Base-by-base conservation (phyloP, 2,888 invertebrate genomes). In the Terebella lapidaria region DNA sequence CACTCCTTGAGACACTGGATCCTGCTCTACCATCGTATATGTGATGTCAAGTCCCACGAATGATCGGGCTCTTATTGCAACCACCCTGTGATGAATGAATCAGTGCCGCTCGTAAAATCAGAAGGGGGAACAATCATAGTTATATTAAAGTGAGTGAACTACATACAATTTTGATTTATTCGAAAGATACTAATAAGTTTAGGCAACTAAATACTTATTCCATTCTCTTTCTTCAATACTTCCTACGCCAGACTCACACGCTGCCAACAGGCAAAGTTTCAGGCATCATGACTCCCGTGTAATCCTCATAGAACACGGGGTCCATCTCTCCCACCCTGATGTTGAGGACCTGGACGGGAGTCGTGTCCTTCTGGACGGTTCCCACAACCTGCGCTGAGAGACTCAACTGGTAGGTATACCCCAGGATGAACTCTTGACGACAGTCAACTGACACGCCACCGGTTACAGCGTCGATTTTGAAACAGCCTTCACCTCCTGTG, bases 321-420 rank as follows among this genome's bases (percentile, higher is more conserved):
- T 18, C 15, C 28, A 52, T 15, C 26, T 61, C 57, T 1, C 47
- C 61, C 1, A 54, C 61, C 49, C 47, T 29, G 22, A 64, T 47
- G 24, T 5, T 20, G 22, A 63, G 1, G 26, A 62, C 56, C 49
- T 64, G 62, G 2, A 62, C 49, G 20, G 60, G 62, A 3, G 64
- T 64, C 22, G 24, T 2, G 5, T 3, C 45, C 24, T 25, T 54
- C 20, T 4, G 22, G 30, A 54, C 56, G 10, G 54, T 26, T 10
- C 62, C 60, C 2, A 55, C 56, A 25, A 25, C 22, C 46, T 46
- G 57, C n/a, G 64, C 64, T n/a, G 64, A 62, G 20, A 64, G 26
- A 20, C 57, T 59, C 49, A 64, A 35, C 4, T 46, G 28, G 27
- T 49, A 64, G 27, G 15, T 42, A 1, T 24, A 24, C 15, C 28